Evolutionary conservation across 23 tunicate genomes (phyloP).

Genomic region (Pegea sp.): DNA sequence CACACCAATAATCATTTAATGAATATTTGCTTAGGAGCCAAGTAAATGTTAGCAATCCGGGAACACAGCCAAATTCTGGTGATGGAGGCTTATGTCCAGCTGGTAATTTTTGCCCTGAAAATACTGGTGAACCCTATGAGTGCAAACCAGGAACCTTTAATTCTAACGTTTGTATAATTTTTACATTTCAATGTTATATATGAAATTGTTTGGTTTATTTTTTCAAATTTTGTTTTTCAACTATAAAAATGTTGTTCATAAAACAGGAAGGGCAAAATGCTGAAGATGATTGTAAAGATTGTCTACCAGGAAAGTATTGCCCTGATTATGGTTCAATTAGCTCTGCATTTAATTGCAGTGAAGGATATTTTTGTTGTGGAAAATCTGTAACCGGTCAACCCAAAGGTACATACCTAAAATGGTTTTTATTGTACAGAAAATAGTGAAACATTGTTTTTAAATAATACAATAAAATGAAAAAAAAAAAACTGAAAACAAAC

Average conservation of each 20-base stretch:
- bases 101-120: constrained; percentile 42
- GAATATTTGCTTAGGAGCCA: constrained; percentile 19
- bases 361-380: constrained; percentile 67
- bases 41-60: constrained; percentile 60
- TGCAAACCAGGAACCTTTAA: constrained; percentile 40
- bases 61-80: constrained; percentile 27
- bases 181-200: neutral
- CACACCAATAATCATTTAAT: neutral
- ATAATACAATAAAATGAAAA: neutral
- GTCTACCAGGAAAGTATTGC: constrained; percentile 56
- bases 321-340: constrained; percentile 7
- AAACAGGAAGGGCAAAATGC: constrained; percentile 16
- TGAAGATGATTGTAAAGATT: constrained; percentile 16
- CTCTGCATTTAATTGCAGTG: constrained; percentile 33
- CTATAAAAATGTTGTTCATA: neutral
- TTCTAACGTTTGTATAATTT: neutral
- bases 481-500: no score
- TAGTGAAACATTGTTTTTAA: neutral
- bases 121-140: constrained; percentile 34
- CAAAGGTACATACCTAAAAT: constrained; percentile 14
- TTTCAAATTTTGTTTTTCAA: neutral
- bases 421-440: neutral
- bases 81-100: constrained; percentile 71
- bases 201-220: neutral
- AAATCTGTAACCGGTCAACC: constrained; percentile 40